Conservation (phyloP, 2,113 vertebrate species). For the Noctilio leporinus region DNA sequence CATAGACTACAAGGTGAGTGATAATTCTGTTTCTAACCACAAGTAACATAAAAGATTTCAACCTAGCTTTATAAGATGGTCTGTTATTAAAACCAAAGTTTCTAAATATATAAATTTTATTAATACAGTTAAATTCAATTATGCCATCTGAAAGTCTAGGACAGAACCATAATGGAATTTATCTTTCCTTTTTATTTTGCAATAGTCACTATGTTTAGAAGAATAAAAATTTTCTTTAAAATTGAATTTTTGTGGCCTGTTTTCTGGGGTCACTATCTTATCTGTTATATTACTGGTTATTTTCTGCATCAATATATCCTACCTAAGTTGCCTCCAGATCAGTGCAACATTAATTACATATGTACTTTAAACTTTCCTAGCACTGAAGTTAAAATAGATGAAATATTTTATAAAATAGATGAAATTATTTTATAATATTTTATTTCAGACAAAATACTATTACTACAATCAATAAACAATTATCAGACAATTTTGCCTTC, state of each 20-base stretch:
- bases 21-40: background rate
- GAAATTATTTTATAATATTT: background rate
- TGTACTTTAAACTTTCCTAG: background rate
- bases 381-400: background rate
- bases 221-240: background rate
- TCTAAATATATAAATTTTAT: background rate
- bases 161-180: background rate
- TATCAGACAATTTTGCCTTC: background rate
- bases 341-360: background rate
- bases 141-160: background rate
- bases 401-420: background rate
- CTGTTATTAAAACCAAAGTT: background rate
- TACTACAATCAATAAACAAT: background rate
- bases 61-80: background rate
- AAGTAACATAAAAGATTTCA: background rate
- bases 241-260: background rate
- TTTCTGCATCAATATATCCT: background rate
- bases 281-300: background rate
- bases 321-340: background rate
- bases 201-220: background rate
- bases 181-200: background rate
- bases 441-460: background rate
- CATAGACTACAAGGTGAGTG: background rate
- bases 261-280: background rate
- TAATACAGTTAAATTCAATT: background rate